phyloP scores from a whole-genome alignment of 2,888 invertebrate genomes.

The Anthophora plumipes region DNA sequence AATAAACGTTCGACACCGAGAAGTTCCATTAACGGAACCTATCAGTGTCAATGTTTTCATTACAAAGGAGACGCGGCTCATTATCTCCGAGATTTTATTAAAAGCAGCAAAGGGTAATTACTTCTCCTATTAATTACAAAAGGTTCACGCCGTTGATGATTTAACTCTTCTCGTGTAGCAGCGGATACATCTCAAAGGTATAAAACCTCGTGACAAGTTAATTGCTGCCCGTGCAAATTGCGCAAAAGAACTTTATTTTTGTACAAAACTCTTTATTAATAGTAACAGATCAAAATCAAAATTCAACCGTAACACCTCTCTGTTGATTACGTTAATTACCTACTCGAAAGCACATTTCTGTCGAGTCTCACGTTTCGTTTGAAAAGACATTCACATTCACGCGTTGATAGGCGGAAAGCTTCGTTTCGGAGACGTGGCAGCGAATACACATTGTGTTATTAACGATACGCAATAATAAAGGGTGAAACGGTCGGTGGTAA shows the following conservation, averaged over 20 bases:
- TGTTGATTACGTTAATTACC: neutral
- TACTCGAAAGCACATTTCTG: neutral
- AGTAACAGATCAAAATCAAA: neutral
- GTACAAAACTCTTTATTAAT: no score
- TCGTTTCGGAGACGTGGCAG: neutral
- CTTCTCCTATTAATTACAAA: constrained; percentile 43
- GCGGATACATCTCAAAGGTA: neutral
- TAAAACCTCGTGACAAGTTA: constrained; percentile 27
- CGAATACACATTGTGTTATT: constrained; percentile 2
- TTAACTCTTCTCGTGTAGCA: constrained; percentile 37
- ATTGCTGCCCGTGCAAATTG: constrained; percentile 31
- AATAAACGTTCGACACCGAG: neutral
- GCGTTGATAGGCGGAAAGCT: neutral
- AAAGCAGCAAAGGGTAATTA: constrained; percentile 38
- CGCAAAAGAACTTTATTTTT: no score
- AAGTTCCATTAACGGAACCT: neutral
- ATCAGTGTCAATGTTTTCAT: constrained; percentile 33
- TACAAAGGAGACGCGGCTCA: constrained; percentile 30
- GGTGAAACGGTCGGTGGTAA: constrained; percentile 2
- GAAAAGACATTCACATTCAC: neutral
- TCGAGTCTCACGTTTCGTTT: neutral
- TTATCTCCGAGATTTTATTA: constrained; percentile 46
- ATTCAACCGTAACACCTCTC: neutral
- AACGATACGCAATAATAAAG: constrained; percentile 28
- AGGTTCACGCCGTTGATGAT: constrained; percentile 43